These are phyloP conservation scores for Lepilemur ruficaudatus DNA, from an alignment of 2,797 vertebrate genomes.

Conservation along the genomic window DNA sequence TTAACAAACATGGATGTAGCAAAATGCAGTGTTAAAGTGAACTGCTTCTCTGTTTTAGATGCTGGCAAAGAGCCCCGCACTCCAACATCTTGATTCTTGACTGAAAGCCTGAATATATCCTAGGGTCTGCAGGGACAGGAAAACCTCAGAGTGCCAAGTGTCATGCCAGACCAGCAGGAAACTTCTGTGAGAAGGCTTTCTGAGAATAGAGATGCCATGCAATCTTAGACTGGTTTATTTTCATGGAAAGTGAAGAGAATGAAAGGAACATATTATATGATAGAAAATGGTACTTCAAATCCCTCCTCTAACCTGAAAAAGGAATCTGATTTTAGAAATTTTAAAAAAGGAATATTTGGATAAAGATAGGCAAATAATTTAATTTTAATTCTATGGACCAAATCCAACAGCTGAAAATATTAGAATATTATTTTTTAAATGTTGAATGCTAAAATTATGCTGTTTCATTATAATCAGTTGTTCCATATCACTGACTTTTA, in stretches of 20 bases:
- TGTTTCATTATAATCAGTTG: background rate
- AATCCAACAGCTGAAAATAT: background rate
- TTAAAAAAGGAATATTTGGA: background rate
- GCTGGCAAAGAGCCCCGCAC: slow-evolving; percentile 56
- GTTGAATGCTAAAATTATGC: background rate
- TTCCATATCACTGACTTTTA: background rate
- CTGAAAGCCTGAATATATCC: slow-evolving; percentile 5
- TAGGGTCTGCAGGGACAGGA: slow-evolving; percentile 52
- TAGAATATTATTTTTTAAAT: background rate
- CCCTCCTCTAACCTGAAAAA: background rate
- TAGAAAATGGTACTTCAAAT: slow-evolving; percentile 11
- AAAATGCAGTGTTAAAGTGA: slow-evolving; percentile 23
- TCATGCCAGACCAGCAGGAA: slow-evolving; percentile 31
- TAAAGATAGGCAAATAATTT: background rate
- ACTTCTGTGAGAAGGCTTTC: slow-evolving; percentile 42
- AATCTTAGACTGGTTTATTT: background rate
- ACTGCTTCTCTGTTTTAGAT: slow-evolving; percentile 51
- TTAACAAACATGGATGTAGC: background rate
- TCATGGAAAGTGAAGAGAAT: background rate
- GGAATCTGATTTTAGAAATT: background rate
- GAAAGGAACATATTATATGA: background rate
- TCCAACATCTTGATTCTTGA: slow-evolving; percentile 61
- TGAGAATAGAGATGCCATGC: background rate
- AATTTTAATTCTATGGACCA: background rate
- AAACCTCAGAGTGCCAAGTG: slow-evolving; percentile 52